Evolutionary conservation across 2,888 invertebrate genomes (phyloP).

Genomic region (Ennomos quercinarius): DNA sequence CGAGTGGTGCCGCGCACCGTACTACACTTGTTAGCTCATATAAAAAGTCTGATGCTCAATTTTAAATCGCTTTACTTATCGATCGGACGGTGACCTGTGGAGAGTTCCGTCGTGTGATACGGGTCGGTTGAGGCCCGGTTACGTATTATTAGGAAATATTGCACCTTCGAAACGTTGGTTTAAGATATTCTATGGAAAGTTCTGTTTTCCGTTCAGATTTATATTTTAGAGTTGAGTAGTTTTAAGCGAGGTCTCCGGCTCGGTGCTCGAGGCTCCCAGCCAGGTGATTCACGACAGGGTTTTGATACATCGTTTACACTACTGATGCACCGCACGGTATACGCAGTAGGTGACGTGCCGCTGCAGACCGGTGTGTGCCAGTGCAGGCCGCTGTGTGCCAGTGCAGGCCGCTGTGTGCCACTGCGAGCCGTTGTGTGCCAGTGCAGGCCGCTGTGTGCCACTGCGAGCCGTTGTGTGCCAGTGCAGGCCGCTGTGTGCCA

Average conservation of each 20-base stretch:
- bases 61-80: conserved; percentile 42
- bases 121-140: no score
- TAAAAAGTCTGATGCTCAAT: conserved; percentile 56
- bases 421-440: background rate
- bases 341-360: no score
- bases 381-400: conserved; percentile 1
- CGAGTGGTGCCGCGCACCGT: conserved; percentile 3
- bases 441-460: no score
- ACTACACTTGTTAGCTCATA: conserved; percentile 38
- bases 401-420: conserved; percentile 5
- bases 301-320: conserved; percentile 37
- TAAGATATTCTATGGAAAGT: conserved; percentile 11
- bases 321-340: no score
- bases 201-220: conserved; percentile 19
- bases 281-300: conserved; percentile 28
- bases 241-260: conserved; percentile 15
- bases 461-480: conserved; percentile 1
- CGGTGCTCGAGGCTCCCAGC: background rate
- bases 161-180: conserved; percentile 19
- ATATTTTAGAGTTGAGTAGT: conserved; percentile 27
- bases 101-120: background rate
- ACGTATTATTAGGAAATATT: conserved; percentile 9
- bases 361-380: no score
- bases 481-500: conserved; percentile 2
- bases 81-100: conserved; percentile 24